A percentile compares a stretch with the other conserved stretches of the same genome.
Evolutionary conservation across 2,888 invertebrate species (phyloP).

Genomic region (Gryllus longicercus): DNA sequence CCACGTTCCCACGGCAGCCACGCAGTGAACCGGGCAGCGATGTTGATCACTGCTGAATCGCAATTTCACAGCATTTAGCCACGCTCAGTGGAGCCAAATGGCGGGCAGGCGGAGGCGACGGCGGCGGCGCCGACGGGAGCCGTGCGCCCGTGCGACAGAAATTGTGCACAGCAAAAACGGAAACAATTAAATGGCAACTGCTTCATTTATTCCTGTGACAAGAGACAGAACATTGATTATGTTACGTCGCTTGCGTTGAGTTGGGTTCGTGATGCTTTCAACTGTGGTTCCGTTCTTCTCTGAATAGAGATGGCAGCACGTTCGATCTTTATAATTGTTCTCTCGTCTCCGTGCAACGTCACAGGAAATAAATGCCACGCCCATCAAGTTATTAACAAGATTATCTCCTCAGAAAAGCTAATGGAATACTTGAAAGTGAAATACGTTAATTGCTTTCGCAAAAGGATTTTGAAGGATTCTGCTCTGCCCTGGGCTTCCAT

Average conservation of each 20-base stretch:
- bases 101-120: conserved; percentile 20
- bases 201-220: conserved; percentile 32
- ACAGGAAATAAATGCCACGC: conserved; percentile 17
- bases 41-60: conserved; percentile 29
- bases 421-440: conserved; percentile 11
- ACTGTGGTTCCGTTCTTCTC: conserved; percentile 7
- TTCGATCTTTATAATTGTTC: conserved; percentile 11
- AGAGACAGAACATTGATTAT: conserved; percentile 18
- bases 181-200: conserved; percentile 32
- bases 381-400: conserved; percentile 11
- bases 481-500: neutral
- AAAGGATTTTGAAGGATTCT: neutral
- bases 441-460: neutral
- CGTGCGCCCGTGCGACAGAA: neutral
- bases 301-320: conserved; percentile 17
- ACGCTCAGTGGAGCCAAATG: conserved; percentile 17
- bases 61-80: conserved; percentile 29
- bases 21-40: conserved; percentile 18
- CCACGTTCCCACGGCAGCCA: neutral
- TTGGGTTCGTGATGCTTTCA: conserved; percentile 4
- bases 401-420: conserved; percentile 10
- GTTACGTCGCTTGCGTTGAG: conserved; percentile 17
- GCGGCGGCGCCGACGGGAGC: neutral
- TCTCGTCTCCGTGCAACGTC: neutral
- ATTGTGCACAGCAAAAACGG: conserved; percentile 23